These are phyloP conservation scores for Orbicella faveolata DNA, from an alignment of 64 coral and sea anemone genomes.

Conservation along the genomic window DNA sequence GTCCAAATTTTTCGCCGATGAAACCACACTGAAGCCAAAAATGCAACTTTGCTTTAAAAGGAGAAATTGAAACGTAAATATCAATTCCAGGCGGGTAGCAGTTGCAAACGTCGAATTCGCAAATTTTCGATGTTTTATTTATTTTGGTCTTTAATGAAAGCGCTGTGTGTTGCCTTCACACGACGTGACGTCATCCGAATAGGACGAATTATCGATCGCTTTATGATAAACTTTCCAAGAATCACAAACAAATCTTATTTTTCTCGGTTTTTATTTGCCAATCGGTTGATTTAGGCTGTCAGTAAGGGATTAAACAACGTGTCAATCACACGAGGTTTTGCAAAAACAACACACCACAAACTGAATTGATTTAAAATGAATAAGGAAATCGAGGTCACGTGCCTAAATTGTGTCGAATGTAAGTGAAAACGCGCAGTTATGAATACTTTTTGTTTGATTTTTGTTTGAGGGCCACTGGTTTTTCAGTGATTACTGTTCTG, in stretches of 20 bases:
- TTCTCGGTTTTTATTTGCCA: neutral
- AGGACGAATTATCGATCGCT: neutral
- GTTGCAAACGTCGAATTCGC: neutral
- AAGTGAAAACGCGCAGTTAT: too few species aligned
- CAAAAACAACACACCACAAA: neutral
- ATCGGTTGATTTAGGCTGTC: neutral
- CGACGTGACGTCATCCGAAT: constrained; percentile 4
- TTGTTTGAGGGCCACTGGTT: too few species aligned
- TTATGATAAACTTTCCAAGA: neutral
- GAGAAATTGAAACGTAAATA: neutral
- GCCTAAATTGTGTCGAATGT: too few species aligned
- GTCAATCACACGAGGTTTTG: neutral
- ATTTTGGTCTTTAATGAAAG: neutral
- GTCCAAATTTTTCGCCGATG: neutral
- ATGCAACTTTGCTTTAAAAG: neutral
- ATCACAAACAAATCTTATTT: neutral
- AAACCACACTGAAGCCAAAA: neutral
- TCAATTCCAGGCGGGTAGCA: neutral
- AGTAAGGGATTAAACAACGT: neutral
- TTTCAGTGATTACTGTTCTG: too few species aligned
- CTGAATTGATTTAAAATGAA: neutral
- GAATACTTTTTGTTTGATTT: too few species aligned
- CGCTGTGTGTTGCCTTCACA: neutral
- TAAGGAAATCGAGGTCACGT: neutral
- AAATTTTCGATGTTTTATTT: constrained; percentile 5